phyloP scores from a whole-genome alignment of 2,888 invertebrate genomes.

The Linyphia triangularis region DNA sequence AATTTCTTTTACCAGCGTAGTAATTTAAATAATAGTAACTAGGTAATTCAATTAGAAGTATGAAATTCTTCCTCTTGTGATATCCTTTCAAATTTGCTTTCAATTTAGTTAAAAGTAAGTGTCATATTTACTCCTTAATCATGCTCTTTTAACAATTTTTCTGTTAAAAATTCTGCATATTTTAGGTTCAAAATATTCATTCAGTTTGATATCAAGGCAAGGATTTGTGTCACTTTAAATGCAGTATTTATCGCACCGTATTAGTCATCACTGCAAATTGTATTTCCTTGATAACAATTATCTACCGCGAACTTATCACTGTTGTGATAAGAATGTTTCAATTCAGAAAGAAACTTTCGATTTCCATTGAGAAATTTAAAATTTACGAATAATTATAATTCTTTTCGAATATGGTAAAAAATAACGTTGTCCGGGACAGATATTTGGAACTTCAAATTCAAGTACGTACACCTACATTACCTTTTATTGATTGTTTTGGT shows the following conservation, averaged over 20 bases:
- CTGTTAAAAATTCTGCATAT: no score
- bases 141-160: no score
- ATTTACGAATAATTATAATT: neutral
- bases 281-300: conserved; percentile 2
- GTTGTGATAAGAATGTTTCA: conserved; percentile 24
- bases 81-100: neutral
- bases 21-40: no score
- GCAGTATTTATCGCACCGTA: neutral
- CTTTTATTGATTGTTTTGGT: no score
- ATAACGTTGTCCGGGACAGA: neutral
- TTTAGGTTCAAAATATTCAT: no score
- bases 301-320: conserved; percentile 6
- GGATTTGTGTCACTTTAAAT: neutral
- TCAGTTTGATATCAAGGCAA: neutral
- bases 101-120: no score
- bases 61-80: neutral
- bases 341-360: neutral
- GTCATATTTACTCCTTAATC: no score
- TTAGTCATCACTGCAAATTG: neutral
- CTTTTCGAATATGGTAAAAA: conserved; percentile 12
- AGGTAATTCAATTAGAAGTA: no score
- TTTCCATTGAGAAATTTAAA: neutral
- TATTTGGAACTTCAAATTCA: conserved; percentile 15
- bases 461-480: conserved; percentile 8
- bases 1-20: no score